A percentile compares a stretch with the other conserved stretches of the same genome.
Evolutionary conservation across 2,888 invertebrate species (phyloP).

Genomic region (Cephus rjabovi): DNA sequence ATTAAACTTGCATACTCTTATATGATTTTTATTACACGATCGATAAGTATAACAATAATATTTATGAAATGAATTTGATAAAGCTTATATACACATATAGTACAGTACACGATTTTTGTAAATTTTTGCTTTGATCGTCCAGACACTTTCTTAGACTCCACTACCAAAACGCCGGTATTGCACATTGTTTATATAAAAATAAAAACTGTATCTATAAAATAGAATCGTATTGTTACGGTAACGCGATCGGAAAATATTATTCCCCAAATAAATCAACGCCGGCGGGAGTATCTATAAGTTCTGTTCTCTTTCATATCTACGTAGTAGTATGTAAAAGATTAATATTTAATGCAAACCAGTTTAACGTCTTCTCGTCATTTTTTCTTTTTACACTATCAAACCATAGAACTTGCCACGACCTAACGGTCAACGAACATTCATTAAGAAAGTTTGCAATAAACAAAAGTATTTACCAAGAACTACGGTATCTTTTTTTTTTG

Average conservation of each 20-base stretch:
- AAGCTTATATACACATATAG: slow-evolving; percentile 23
- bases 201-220: slow-evolving; percentile 6
- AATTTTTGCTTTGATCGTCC: neutral
- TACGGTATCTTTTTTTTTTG: neutral
- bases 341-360: neutral
- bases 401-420: neutral
- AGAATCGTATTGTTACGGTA: neutral
- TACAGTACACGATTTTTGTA: slow-evolving; percentile 13
- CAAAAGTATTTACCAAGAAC: neutral
- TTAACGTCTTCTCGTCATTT: neutral
- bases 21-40: slow-evolving; percentile 17
- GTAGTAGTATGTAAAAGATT: neutral
- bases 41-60: slow-evolving; percentile 12
- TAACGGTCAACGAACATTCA: neutral
- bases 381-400: neutral
- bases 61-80: slow-evolving; percentile 16
- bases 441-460: neutral
- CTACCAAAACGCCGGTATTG: neutral
- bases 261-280: neutral
- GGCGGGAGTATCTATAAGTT: neutral
- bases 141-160: neutral
- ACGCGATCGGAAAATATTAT: neutral
- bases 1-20: neutral
- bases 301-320: neutral
- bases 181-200: slow-evolving; percentile 7